phyloP scores from a whole-genome alignment of 2,113 vertebrate species.

The Bos javanicus region DNA sequence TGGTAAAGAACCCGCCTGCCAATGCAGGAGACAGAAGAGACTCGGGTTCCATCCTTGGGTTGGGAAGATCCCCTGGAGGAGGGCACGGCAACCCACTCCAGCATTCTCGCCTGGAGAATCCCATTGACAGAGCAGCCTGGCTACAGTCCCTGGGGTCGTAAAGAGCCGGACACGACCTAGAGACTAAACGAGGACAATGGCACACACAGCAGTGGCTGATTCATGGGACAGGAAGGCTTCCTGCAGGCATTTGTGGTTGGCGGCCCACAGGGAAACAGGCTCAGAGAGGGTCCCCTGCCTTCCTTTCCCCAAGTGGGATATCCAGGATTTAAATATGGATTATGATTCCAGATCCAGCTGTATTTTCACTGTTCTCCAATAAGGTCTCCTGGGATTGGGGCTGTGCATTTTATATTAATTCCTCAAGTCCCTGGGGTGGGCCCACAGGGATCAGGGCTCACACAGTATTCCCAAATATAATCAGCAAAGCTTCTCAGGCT shows the following conservation, averaged over 20 bases:
- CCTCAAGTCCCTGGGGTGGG: background rate
- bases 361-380: background rate
- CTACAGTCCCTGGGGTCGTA: background rate
- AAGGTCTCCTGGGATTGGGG: background rate
- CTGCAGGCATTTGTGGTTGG: background rate
- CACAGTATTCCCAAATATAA: background rate
- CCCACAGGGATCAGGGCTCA: background rate
- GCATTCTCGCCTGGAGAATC: background rate
- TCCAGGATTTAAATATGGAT: background rate
- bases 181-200: background rate
- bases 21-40: background rate
- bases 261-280: background rate
- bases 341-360: background rate
- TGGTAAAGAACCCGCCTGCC: background rate
- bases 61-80: background rate
- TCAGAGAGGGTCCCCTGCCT: background rate
- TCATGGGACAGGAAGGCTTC: background rate
- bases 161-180: fast-evolving
- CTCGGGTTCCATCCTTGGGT: background rate
- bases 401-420: background rate
- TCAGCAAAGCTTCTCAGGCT: background rate
- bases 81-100: background rate
- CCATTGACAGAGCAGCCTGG: background rate
- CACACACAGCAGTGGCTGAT: background rate
- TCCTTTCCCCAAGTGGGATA: background rate